Evolutionary conservation across 2,113 vertebrate genomes (phyloP).

Genomic region (Suricata suricatta): DNA sequence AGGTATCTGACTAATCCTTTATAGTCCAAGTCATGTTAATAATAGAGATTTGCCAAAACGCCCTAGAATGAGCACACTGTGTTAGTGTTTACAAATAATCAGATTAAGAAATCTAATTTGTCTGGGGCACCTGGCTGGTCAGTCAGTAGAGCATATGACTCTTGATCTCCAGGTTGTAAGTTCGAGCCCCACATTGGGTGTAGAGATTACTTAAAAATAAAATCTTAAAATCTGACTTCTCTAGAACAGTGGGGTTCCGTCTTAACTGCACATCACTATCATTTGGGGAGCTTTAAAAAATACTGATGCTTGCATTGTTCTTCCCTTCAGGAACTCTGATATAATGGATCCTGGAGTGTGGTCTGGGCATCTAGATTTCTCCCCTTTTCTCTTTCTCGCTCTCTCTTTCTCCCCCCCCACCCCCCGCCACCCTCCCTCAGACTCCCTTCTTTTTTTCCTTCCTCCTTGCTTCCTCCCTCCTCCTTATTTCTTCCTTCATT

Average conservation of each 20-base stretch:
- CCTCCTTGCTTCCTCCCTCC: background rate
- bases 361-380: background rate
- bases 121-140: background rate
- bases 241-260: background rate
- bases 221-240: background rate
- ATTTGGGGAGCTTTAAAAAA: background rate
- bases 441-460: background rate
- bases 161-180: background rate
- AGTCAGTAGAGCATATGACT: background rate
- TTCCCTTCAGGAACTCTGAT: background rate
- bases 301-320: background rate
- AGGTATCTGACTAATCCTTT: background rate
- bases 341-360: background rate
- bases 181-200: background rate
- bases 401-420: background rate
- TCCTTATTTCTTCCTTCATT: background rate
- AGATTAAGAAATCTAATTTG: background rate
- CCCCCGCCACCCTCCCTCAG: background rate
- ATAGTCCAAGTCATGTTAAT: background rate
- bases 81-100: conserved; percentile 29
- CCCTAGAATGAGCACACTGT: background rate
- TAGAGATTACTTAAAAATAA: background rate
- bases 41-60: conserved; percentile 12
- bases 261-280: background rate
- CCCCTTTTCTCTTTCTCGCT: background rate